Evolutionary conservation across 2,797 vertebrate species (phyloP), one percentile per base, ranked within the genome.

Genomic region (Pempheris klunzingeri): DNA sequence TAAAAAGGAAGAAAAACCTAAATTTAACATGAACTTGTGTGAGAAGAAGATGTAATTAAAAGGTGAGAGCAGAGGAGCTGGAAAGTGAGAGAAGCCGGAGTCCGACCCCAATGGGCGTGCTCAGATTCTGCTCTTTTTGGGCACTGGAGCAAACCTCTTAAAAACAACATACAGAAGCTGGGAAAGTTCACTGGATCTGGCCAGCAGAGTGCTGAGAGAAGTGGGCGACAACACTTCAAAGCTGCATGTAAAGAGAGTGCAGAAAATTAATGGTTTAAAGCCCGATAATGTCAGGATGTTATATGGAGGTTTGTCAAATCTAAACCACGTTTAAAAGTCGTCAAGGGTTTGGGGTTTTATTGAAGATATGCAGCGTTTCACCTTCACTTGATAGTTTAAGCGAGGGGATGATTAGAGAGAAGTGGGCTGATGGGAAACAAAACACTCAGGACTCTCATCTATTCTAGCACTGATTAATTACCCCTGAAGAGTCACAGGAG

Each of bases 21-120:
- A 58, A 34, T 53, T 59, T 38, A 58, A 60, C 11, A 39, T 1
- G 10, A 46, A 8, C 38, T 17, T 12, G 46, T 62, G 18, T 12
- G 41, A 67, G 43, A n/a, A 58, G 41, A 22, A 38, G 52, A 22
- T 28, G 17, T 15, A 39, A 72, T 78, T 55, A 81, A 49, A 65
- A 72, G 70, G 59, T 78, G 75, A 52, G 68, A 71, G 68, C 38
- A 65, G 66, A 80, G 58, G 26, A 1, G 46, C 43, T 36, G 69
- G 67, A 41, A 49, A 50, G 74, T 46, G 38, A 53, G 15, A 59
- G 61, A 47, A 81, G 55, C 28, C 7, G 58, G 44, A 46, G 38
- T 43, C 58, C 61, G 47, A 76, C 22, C 46, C 65, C 6, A n/a
- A 26, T 4, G 50, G 81, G 72, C 46, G 46, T 46, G 46, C 24